These are phyloP conservation scores for Cervus canadensis DNA, from an alignment of 2,113 vertebrate genomes.

Conservation along the genomic window DNA sequence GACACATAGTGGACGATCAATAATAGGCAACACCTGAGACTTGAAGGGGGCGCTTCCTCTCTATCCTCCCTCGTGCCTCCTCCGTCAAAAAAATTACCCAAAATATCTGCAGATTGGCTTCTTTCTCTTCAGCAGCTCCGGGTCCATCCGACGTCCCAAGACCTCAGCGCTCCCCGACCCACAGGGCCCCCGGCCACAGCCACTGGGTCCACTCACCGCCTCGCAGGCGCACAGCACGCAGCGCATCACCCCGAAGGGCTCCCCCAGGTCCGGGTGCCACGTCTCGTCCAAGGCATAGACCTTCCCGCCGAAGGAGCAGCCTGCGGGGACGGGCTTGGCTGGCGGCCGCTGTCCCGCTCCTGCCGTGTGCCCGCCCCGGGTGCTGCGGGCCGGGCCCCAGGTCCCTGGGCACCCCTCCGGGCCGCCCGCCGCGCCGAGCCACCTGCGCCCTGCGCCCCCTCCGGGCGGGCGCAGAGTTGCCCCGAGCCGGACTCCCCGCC, in stretches of 20 bases:
- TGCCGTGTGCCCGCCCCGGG: neutral
- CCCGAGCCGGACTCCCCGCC: neutral
- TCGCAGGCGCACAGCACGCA: slow-evolving; percentile 95
- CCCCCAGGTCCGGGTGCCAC: slow-evolving; percentile 96
- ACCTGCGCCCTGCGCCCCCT: slow-evolving; percentile 61
- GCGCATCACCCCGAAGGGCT: slow-evolving; percentile 96
- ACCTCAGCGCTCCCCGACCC: neutral
- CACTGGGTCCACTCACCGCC: slow-evolving; percentile 81
- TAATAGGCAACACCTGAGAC: neutral
- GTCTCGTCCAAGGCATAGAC: slow-evolving; percentile 92
- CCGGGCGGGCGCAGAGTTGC: neutral
- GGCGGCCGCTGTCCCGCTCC: slow-evolving; percentile 26
- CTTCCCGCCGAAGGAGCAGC: slow-evolving; percentile 92
- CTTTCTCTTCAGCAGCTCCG: neutral
- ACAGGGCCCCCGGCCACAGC: neutral
- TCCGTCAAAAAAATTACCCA: neutral
- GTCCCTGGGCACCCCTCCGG: neutral
- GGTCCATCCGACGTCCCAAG: neutral
- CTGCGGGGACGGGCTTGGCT: slow-evolving; percentile 75
- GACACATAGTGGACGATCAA: neutral
- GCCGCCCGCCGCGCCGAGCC: slow-evolving; percentile 28
- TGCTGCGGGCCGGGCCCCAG: neutral
- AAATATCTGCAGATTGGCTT: neutral
- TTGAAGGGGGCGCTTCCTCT: neutral
- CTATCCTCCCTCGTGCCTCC: neutral